These are phyloP conservation scores for Momotus momota DNA, from an alignment of 2,797 vertebrate genomes.

Conservation along the genomic window DNA sequence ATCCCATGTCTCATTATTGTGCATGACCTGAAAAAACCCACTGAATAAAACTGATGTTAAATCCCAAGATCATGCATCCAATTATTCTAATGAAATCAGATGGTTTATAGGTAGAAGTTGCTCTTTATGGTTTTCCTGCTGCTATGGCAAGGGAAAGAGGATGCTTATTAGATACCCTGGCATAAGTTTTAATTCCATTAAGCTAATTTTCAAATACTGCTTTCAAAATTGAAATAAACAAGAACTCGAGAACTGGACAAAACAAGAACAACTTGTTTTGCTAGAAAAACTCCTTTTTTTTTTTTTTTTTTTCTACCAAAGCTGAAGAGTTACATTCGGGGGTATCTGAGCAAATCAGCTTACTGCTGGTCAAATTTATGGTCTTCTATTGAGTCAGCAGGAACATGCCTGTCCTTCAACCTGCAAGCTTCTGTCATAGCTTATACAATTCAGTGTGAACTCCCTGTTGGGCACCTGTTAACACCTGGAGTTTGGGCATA, in stretches of 20 bases:
- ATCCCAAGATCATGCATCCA: neutral
- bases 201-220: neutral
- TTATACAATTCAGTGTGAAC: accelerated
- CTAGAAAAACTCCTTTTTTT: neutral
- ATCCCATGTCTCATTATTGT: neutral
- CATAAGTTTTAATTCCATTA: neutral
- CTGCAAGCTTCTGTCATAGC: neutral
- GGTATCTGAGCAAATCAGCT: neutral
- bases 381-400: neutral
- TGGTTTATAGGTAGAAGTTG: neutral
- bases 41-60: neutral
- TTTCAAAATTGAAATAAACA: neutral
- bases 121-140: neutral
- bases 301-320: neutral
- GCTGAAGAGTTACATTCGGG: neutral
- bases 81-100: neutral
- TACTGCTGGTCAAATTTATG: accelerated
- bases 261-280: neutral
- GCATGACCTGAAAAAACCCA: neutral
- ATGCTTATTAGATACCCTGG: neutral
- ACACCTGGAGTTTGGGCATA: neutral
- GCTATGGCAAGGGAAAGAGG: neutral
- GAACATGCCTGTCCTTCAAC: neutral
- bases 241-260: neutral
- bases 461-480: neutral